Evolutionary conservation across 2,888 invertebrate genomes (phyloP), one percentile per base, ranked within the genome.

Genomic region (Nomada ruficornis): DNA sequence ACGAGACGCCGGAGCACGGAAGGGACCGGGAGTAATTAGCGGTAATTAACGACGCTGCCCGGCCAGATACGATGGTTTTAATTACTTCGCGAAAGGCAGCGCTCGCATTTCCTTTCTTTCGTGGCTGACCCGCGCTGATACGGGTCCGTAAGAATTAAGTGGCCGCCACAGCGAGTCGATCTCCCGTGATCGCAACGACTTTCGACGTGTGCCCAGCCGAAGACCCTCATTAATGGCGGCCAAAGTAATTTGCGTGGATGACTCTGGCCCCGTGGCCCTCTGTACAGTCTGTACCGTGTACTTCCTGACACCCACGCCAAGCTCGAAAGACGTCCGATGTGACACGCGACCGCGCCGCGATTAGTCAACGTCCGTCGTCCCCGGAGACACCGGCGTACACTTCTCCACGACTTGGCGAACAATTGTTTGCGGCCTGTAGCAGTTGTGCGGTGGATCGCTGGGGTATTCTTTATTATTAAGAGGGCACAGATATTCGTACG

Each of bases 231-330:
- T 90, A 90, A 90, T 90, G 90, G 89, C 88, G 87, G 89, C 36
- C 83, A 87, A 78, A 86, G 88, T 90, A 90, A 90, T 90, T 90
- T 90, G 90, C 90, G 90, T 87, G 90, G 88, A 90, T 90, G 90
- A 90, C 90, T 90, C 86, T 84, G 90, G 85, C 80, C 77, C 73
- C 73, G 67, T 80, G 75, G 68, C 81, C 62, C 73, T 77, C 57
- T 64, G 50, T 65, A 26, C 55, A 62, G 65, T 54, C 76, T 60
- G 62, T 68, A 55, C 81, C 65, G 74, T 76, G 75, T 67, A 73
- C 88, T 88, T 87, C 44, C 82, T 80, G 86, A 88, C 90, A 87
- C 90, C 90, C 89, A 87, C 89, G 84, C 86, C 13, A 54, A 36
- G 60, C 23, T 65, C 73, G 36, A 50, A 55, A 69, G 44, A 44